Base-by-base conservation (phyloP, 2,888 invertebrate genomes). In the Acanthoscelides obtectus region DNA sequence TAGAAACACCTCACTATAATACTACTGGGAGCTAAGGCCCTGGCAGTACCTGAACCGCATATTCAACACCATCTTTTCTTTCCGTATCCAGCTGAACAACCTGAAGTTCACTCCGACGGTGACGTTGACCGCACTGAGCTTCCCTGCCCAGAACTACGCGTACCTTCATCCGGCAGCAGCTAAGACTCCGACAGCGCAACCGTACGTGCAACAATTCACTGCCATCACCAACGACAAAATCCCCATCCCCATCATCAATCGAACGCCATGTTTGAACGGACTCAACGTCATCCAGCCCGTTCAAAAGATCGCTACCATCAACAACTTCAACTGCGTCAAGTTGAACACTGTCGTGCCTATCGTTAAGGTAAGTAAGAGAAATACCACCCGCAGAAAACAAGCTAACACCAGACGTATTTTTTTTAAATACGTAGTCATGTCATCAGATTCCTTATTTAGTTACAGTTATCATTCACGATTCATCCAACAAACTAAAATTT, bases 291-390 rank as follows among this genome's bases (percentile, higher is more conserved):
- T 85, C 66, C 84, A 84, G 75, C 84, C 84, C 27, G 79, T 84
- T 75, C 83, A 81, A 76, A 84, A 84, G 74, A 80, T 84, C 64
- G 75, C 82, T 68, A 80, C 84, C 69, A 81, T 84, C 72, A 84
- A 84, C 77, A 83, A 83, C 76, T 84, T 84, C 77, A 84, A 83
- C 75, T 85, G 84, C 78, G 83, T 86, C 77, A 86, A 86, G 80
- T 78, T 86, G 75, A 86, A 86, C 75, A 84, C 85, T 78, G 84
- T 86, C 80, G 85, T 86, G 84, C 86, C 86, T 82, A 84, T 86
- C 80, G 85, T 86, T 69, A 86, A 85, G 80, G 77, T 85, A 75
- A 85, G 84, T 79, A 79, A 21, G n/a, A n/a, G n/a, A n/a, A n/a
- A n/a, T n/a, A n/a, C n/a, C n/a, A n/a, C n/a, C n/a, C n/a, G 67